phyloP scores from a whole-genome alignment of 2,113 vertebrate species.

The Laterallus jamaicensis region DNA sequence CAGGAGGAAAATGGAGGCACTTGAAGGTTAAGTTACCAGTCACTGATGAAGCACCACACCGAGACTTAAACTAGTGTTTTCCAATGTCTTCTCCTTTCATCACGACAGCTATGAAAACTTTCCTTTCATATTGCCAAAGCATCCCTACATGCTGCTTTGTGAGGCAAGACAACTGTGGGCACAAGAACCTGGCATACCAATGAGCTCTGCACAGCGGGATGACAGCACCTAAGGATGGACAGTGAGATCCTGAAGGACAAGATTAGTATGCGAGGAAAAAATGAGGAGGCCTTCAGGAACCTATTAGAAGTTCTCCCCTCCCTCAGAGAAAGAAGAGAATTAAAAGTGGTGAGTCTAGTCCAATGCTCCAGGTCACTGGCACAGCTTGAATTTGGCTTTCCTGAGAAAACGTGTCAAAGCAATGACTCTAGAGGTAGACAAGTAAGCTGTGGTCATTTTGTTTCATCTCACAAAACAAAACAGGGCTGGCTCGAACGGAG shows the following conservation, averaged over 20 bases:
- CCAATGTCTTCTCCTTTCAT: background rate
- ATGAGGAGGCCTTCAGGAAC: background rate
- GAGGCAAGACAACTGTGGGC: background rate
- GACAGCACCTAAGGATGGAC: background rate
- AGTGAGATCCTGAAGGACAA: background rate
- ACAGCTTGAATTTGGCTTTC: background rate
- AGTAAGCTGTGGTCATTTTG: background rate
- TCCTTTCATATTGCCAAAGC: background rate
- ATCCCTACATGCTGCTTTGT: background rate
- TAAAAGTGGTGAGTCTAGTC: background rate
- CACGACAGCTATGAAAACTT: background rate
- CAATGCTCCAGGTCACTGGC: background rate
- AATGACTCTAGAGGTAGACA: background rate
- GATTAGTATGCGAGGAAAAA: background rate
- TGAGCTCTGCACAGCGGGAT: background rate
- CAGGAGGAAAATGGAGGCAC: background rate
- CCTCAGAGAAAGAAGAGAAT: background rate
- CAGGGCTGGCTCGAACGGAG: rapidly evolving
- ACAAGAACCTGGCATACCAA: background rate
- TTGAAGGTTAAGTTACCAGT: background rate
- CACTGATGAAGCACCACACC: background rate
- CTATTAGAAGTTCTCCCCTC: background rate
- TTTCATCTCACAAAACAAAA: background rate
- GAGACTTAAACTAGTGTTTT: background rate
- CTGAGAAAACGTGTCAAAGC: background rate